phyloP scores from a whole-genome alignment of 1,140 invertebrate species.

The Drepana arcuata region DNA sequence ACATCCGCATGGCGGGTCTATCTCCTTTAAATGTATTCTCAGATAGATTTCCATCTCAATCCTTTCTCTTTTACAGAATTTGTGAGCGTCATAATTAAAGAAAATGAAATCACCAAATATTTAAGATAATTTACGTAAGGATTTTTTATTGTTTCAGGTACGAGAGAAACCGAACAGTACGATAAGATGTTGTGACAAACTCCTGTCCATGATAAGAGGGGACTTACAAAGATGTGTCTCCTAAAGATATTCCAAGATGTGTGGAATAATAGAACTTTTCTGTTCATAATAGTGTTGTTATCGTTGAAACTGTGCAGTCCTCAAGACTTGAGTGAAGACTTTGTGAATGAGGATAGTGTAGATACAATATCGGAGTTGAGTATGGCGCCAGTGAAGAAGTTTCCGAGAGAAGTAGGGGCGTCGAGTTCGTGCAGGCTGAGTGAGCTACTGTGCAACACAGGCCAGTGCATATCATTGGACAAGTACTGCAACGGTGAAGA shows the following conservation, averaged over 20 bases:
- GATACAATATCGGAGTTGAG: conserved; percentile 30
- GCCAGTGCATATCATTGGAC: conserved; percentile 81
- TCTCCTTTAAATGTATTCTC: no score
- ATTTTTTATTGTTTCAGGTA: conserved; percentile 25
- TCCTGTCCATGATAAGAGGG: conserved; percentile 8
- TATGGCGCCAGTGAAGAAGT: conserved; percentile 36
- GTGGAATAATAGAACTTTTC: conserved; percentile 47
- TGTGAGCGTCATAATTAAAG: no score
- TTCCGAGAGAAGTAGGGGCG: conserved; percentile 25
- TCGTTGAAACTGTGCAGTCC: conserved; percentile 57
- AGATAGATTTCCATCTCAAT: no score
- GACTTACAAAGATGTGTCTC: conserved; percentile 42
- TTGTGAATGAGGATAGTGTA: conserved; percentile 46
- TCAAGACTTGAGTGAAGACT: conserved; percentile 55
- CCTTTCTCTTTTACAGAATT: no score
- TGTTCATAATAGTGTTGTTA: conserved; percentile 55
- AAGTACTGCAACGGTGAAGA: conserved; percentile 85
- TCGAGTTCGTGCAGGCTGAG: conserved; percentile 77
- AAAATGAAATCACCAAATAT: no score
- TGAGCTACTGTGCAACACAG: conserved; percentile 82
- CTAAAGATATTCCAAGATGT: conserved; percentile 40
- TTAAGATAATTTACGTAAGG: no score
- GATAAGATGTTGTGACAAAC: conserved; percentile 45
- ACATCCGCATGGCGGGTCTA: no score
- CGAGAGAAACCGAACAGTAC: conserved; percentile 1